Percentiles rank a stretch among this genome's conserved stretches.
Conservation (phyloP, 2,888 invertebrate species). For the Sepiola atlantica region DNA sequence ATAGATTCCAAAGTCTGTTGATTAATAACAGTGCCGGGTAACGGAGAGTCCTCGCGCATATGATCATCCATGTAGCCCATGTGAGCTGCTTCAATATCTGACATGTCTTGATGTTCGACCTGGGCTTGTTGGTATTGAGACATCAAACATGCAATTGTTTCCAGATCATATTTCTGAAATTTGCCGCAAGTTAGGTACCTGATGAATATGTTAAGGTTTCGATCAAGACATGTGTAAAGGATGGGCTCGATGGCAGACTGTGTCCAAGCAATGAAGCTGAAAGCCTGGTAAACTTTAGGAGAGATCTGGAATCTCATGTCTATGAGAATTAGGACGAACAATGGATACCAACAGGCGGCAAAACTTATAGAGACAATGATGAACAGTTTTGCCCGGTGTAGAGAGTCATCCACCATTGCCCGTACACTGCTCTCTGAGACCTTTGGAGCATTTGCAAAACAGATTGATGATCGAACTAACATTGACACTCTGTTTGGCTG, state of each 20-base stretch:
- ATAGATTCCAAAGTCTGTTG: slow-evolving; percentile 13
- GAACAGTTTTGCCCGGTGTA: slow-evolving; percentile 71
- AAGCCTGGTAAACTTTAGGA: slow-evolving; percentile 70
- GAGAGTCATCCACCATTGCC: slow-evolving; percentile 67
- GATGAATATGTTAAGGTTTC: slow-evolving; percentile 69
- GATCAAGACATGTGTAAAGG: slow-evolving; percentile 72
- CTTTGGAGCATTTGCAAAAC: slow-evolving; percentile 63
- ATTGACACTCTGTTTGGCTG: slow-evolving; percentile 69
- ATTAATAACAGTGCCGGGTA: not conserved
- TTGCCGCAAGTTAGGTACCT: slow-evolving; percentile 66
- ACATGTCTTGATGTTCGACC: not conserved
- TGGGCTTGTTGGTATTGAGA: slow-evolving; percentile 51
- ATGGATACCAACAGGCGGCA: slow-evolving; percentile 73
- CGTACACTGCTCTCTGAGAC: slow-evolving; percentile 62
- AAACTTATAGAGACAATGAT: slow-evolving; percentile 69
- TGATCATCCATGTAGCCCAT: not conserved
- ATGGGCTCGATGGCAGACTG: slow-evolving; percentile 73
- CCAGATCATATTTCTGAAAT: slow-evolving; percentile 58
- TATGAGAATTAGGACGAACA: slow-evolving; percentile 71
- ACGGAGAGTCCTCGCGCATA: not conserved
- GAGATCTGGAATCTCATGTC: slow-evolving; percentile 71
- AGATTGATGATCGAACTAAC: slow-evolving; percentile 71
- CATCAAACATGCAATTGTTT: slow-evolving; percentile 61
- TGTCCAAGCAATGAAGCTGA: slow-evolving; percentile 74
- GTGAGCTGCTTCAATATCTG: not conserved